Conservation (phyloP, 2,888 invertebrate genomes). For the Dyspetes luteomarginatus region DNA sequence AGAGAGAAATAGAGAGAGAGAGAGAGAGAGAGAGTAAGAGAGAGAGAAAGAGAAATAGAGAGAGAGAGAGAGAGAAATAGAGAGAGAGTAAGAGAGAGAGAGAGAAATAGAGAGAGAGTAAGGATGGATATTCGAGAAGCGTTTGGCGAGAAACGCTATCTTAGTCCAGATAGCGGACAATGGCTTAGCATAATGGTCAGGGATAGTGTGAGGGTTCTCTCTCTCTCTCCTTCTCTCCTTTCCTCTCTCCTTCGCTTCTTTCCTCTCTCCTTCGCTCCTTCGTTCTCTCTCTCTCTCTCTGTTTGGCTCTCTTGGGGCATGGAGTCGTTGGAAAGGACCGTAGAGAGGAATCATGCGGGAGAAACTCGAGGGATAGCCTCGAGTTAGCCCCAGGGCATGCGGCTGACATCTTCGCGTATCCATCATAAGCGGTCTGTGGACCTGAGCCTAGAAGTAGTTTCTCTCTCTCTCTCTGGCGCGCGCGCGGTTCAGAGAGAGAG, state of each 20-base stretch:
- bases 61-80: constrained; percentile 46
- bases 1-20: constrained; percentile 46
- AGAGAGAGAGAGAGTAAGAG: constrained; percentile 40
- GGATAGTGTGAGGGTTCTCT: constrained; percentile 68
- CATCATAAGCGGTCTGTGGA: constrained; percentile 75
- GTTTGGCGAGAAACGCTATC: constrained; percentile 73
- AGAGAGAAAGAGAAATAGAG: constrained; percentile 45
- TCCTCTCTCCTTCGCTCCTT: too few species aligned
- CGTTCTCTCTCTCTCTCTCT: too few species aligned
- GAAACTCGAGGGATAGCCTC: constrained; percentile 66
- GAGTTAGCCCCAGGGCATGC: constrained; percentile 79
- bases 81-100: constrained; percentile 35
- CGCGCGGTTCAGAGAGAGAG: too few species aligned
- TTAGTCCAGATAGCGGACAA: constrained; percentile 82
- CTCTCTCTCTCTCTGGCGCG: too few species aligned
- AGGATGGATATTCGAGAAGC: constrained; percentile 61
- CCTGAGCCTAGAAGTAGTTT: too few species aligned
- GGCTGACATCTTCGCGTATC: constrained; percentile 82
- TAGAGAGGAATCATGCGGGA: constrained; percentile 66
- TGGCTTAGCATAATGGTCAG: constrained; percentile 82
- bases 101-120: too few species aligned
- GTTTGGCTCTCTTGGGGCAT: too few species aligned
- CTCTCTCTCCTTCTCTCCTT: too few species aligned
- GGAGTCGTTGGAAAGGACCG: constrained; percentile 23
- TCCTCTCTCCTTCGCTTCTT: too few species aligned